Base-by-base conservation (phyloP, 2,888 invertebrate species). In the Hedychridium roseum region DNA sequence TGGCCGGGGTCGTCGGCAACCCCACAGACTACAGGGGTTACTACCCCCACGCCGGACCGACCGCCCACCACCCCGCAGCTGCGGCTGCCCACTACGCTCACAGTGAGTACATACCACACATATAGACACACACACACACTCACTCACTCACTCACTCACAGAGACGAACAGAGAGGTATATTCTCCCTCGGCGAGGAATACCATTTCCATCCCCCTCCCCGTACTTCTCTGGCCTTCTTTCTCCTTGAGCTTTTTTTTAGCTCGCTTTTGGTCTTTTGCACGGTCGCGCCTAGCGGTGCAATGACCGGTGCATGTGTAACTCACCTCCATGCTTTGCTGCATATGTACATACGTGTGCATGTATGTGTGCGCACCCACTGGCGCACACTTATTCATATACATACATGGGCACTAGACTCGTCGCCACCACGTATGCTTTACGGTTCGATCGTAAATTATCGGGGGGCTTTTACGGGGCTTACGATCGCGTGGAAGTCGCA, bases 1-100 rank as follows among this genome's bases (percentile, higher is more conserved):
- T 70, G 44, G 57, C 63, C 16, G 69, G 71, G 35, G 72, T 70
- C 43, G 72, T 72, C 43, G 73, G 70, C 60, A 75, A 74, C 64
- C 71, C 76, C 50, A 55, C 57, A 42, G 78, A 78, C 54, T 78
- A 78, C 64, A 71, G 78, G 62, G 71, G 74, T 55, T 78, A 79
- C 71, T 79, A 79, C 64, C 70, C 77, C 47, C 78, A 78, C 50
- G 72, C 76, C 34, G 77, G 71, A 55, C 77, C 78, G 37, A 73
- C 74, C 45, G 73, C 76, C 36, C 78, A 78, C 59, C 78, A 78
- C 54, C 75, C 78, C 30, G 70, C 76, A 26, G 76, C 73, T 47
- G 73, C 76, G 42, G 77, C 75, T 42, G 76, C 76, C 42, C 78
- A 78, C 65, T 78, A 78, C 60, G 78, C 78, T 52, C 78, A 78